These are phyloP conservation scores for Parazoanthus darwini DNA, from an alignment of 92 coral and sea anemone genomes.

Conservation along the genomic window DNA sequence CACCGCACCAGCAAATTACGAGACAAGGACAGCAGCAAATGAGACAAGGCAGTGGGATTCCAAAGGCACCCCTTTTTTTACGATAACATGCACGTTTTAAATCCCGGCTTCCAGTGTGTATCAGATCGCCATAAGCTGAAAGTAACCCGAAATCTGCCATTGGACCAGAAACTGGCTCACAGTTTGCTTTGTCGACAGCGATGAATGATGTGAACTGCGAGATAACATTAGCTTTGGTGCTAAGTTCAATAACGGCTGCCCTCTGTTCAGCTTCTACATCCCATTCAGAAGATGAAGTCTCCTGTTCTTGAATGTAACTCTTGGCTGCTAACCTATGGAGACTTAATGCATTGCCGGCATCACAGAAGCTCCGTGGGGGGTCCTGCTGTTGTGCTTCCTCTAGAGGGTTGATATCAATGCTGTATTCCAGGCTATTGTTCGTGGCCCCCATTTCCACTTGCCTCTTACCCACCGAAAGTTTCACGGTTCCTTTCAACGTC, in stretches of 20 bases:
- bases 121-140: neutral
- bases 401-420: neutral
- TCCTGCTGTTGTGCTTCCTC: neutral
- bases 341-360: neutral
- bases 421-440: neutral
- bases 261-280: neutral
- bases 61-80: neutral
- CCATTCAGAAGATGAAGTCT: neutral
- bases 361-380: neutral
- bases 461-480: neutral
- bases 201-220: constrained; percentile 8
- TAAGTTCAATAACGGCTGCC: neutral
- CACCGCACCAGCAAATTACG: neutral
- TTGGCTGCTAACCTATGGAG: constrained; percentile 8
- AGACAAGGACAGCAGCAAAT: constrained; percentile 5
- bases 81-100: neutral
- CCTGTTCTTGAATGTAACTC: constrained; percentile 1
- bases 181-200: constrained; percentile 13
- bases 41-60: neutral
- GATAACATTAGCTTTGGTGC: constrained; percentile 13
- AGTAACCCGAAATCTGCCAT: neutral
- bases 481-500: neutral
- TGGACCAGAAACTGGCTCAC: neutral
- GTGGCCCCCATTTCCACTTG: neutral
- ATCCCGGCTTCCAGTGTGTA: too few relatives aligned